Base-by-base conservation (phyloP, 2,888 invertebrate genomes). In the Sarcophaga carnaria region DNA sequence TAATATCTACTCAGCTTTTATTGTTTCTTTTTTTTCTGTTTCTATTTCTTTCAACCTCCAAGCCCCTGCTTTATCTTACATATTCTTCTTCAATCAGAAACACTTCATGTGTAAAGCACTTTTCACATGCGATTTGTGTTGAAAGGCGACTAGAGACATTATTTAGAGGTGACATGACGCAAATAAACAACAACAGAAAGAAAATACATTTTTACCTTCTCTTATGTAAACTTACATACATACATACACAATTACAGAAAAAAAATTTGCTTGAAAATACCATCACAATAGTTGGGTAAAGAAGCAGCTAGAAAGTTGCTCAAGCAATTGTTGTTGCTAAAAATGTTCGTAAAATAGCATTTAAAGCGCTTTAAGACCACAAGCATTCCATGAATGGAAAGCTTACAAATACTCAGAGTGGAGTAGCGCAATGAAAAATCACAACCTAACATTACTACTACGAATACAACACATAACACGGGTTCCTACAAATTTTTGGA, bases 51-150 rank as follows among this genome's bases (percentile, higher is more conserved):
- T 25, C 8, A 37, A 37, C 10, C 37, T 37, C 37, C 37, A 37
- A 37, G 37, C 2, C 37, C 8, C 37, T 76, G n/a, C 22, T 37
- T 37, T 49, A n/a, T 70, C 2, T 54, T 45, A 47, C 20, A 4
- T 59, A 17, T 64, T 47, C 45, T 54, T 67, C 80, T 62, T 64
- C 72, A 82, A 83, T 85, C 82, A 78, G 75, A 85, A 87, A 66
- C 80, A 85, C 83, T 85, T 87, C 85, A 85, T 83, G 85, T 91
- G 91, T 90, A 90, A 90, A 91, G 89, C 89, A 90, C 91, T 91
- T 91, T 91, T 92, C 92, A 91, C 90, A 90, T 91, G 88, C 90
- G 91, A 92, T 92, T 92, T 91, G 91, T 91, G 91, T 89, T 91
- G 91, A 92, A 91, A 92, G 90, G 91, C 90, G 90, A 90, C 90